Evolutionary conservation across 2,888 invertebrate genomes (phyloP).

Genomic region (Drosophila birchii): DNA sequence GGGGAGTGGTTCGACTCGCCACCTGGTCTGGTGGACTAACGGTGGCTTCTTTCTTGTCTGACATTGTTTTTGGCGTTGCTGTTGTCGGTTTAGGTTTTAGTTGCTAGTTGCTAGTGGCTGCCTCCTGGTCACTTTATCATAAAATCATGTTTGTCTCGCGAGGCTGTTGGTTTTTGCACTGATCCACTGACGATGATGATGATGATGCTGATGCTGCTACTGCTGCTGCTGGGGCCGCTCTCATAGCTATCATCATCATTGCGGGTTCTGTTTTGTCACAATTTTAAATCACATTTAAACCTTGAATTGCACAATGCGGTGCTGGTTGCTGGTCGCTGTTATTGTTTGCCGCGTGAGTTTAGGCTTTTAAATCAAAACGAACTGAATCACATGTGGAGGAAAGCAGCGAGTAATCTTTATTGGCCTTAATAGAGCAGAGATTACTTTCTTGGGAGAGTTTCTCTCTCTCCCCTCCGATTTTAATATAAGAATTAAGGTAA

Average conservation of each 20-base stretch:
- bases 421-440: slow-evolving; percentile 17
- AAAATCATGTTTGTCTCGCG: slow-evolving; percentile 57
- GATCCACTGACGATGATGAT: slow-evolving; percentile 13
- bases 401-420: slow-evolving; percentile 30
- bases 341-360: slow-evolving; percentile 35
- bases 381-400: slow-evolving; percentile 49
- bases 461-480: not conserved
- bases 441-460: slow-evolving; percentile 32
- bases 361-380: slow-evolving; percentile 55
- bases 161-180: slow-evolving; percentile 42
- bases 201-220: slow-evolving; percentile 16
- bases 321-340: slow-evolving; percentile 15
- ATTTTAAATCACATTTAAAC: slow-evolving; percentile 72
- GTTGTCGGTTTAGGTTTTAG: slow-evolving; percentile 8
- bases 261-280: slow-evolving; percentile 60
- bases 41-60: slow-evolving; percentile 25
- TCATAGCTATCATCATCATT: slow-evolving; percentile 66
- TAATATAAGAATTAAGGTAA: slow-evolving; percentile 3
- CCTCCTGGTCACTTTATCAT: slow-evolving; percentile 51
- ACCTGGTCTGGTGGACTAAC: slow-evolving; percentile 61
- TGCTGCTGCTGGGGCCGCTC: slow-evolving; percentile 42
- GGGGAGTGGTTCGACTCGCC: slow-evolving; percentile 57
- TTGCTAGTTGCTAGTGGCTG: slow-evolving; percentile 24
- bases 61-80: slow-evolving; percentile 33
- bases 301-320: slow-evolving; percentile 57